A percentile compares a stretch with the other conserved stretches of the same genome.
Evolutionary conservation across 1,140 invertebrate species (phyloP).

Genomic region (Drosophila rufa): DNA sequence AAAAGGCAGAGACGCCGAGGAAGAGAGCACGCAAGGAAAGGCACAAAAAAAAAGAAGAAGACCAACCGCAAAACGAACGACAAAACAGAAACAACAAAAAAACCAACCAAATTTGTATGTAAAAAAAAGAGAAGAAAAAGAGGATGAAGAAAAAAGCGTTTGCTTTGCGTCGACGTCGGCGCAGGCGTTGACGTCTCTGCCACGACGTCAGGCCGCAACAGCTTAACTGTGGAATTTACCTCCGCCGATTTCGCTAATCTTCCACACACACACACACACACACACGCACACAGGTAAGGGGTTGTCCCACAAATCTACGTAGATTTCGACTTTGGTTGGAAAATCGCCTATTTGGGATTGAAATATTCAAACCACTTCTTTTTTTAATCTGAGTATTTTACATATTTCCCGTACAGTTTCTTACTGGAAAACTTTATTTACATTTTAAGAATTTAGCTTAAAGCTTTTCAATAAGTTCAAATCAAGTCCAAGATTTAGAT

Average conservation of each 20-base stretch:
- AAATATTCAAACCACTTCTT: background rate
- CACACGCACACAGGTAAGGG: constrained; percentile 4
- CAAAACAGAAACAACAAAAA: constrained; percentile 10
- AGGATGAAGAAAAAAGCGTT: constrained; percentile 20
- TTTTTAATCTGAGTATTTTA: background rate
- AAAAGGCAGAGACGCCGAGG: constrained; percentile 43
- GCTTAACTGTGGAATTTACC: constrained; percentile 46
- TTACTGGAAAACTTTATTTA: too few relatives aligned
- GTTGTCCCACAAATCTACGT: constrained; percentile 14
- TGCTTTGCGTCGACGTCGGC: constrained; percentile 17
- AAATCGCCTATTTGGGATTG: background rate
- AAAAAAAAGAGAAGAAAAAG: constrained; percentile 42
- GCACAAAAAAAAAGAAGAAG: constrained; percentile 19
- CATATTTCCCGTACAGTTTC: background rate
- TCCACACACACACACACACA: constrained; percentile 22
- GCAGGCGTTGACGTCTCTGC: constrained; percentile 41
- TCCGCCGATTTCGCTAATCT: constrained; percentile 66
- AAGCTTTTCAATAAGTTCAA: too few relatives aligned
- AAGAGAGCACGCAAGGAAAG: constrained; percentile 34
- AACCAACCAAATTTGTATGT: constrained; percentile 23
- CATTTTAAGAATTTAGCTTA: too few relatives aligned
- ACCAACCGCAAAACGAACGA: constrained; percentile 16
- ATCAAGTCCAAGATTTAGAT: too few relatives aligned
- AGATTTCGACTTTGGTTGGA: background rate
- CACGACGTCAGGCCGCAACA: constrained; percentile 2